phyloP scores from a whole-genome alignment of 2,113 vertebrate species.

The Syngnathus typhle region DNA sequence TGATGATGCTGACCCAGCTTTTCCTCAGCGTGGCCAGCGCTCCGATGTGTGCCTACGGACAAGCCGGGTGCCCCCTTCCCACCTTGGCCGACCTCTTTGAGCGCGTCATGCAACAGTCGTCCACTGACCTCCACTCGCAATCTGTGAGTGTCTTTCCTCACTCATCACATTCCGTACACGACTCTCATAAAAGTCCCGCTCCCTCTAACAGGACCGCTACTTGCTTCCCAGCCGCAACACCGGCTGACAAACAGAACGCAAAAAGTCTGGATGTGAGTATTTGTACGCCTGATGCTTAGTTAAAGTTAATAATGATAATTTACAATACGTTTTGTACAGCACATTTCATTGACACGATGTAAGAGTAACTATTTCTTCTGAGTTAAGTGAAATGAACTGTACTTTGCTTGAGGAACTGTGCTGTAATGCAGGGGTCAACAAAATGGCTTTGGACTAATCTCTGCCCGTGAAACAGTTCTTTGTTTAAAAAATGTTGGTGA shows the following conservation, averaged over 20 bases:
- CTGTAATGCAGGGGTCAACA: background rate
- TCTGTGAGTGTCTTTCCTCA: slow-evolving; percentile 40
- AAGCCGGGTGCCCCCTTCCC: slow-evolving; percentile 34
- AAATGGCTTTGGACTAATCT: background rate
- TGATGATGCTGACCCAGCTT: slow-evolving; percentile 38
- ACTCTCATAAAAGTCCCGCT: too few relatives aligned
- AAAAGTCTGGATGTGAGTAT: slow-evolving; percentile 60
- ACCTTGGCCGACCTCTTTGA: slow-evolving; percentile 62
- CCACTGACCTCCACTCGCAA: slow-evolving; percentile 59
- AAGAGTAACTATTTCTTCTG: background rate
- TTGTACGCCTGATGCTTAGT: too few relatives aligned
- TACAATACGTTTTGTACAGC: too few relatives aligned
- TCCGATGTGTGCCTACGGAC: slow-evolving; percentile 31
- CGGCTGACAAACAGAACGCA: slow-evolving; percentile 61
- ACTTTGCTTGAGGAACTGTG: slow-evolving; percentile 31
- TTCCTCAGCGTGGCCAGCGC: slow-evolving; percentile 8
- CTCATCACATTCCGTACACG: too few relatives aligned
- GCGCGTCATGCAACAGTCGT: slow-evolving; percentile 66
- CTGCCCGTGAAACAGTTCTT: background rate
- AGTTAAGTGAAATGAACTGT: slow-evolving; percentile 2
- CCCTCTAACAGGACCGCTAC: slow-evolving; percentile 49
- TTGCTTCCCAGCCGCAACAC: slow-evolving; percentile 57
- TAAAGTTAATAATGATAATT: too few relatives aligned
- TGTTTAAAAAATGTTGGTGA: background rate
- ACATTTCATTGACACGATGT: background rate